Conservation (phyloP, 2,797 vertebrate genomes). For the Echeneis naucrates region DNA sequence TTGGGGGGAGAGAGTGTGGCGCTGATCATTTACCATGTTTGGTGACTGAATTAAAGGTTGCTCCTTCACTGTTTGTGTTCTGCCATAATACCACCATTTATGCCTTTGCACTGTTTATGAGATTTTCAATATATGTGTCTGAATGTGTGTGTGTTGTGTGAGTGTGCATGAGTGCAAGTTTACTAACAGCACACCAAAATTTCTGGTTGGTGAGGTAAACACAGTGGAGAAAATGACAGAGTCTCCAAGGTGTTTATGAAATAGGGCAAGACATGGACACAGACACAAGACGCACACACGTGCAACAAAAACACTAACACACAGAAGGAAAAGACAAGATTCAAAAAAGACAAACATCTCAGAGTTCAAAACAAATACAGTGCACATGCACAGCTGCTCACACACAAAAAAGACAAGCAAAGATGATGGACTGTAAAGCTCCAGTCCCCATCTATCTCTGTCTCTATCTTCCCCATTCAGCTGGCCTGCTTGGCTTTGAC, state of each 20-base stretch:
- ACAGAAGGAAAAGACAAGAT: slow-evolving; percentile 47
- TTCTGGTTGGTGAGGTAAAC: slow-evolving; percentile 81
- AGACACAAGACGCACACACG: slow-evolving; percentile 50
- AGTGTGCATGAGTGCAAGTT: slow-evolving; percentile 58
- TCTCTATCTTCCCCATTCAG: slow-evolving; percentile 76
- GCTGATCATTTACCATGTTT: slow-evolving; percentile 68
- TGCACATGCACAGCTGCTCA: slow-evolving; percentile 35
- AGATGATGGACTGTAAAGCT: slow-evolving; percentile 71
- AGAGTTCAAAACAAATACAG: slow-evolving; percentile 62
- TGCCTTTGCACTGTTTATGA: slow-evolving; percentile 68
- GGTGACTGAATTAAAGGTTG: slow-evolving; percentile 71
- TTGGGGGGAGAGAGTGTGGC: slow-evolving; percentile 48
- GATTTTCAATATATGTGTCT: slow-evolving; percentile 33
- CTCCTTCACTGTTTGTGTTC: slow-evolving; percentile 54
- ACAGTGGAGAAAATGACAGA: slow-evolving; percentile 85
- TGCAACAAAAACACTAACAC: slow-evolving; percentile 51
- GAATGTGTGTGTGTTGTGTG: slow-evolving; percentile 15
- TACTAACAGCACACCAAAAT: slow-evolving; percentile 81
- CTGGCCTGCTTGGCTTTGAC: slow-evolving; percentile 75
- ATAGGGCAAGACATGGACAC: slow-evolving; percentile 69
- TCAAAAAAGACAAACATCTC: slow-evolving; percentile 63
- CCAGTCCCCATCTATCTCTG: slow-evolving; percentile 74
- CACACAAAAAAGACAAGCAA: slow-evolving; percentile 37
- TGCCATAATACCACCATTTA: slow-evolving; percentile 69
- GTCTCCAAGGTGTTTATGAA: slow-evolving; percentile 83